Conservation (phyloP, 2,113 vertebrate genomes). For the Anarhynchus alexandrinus region DNA sequence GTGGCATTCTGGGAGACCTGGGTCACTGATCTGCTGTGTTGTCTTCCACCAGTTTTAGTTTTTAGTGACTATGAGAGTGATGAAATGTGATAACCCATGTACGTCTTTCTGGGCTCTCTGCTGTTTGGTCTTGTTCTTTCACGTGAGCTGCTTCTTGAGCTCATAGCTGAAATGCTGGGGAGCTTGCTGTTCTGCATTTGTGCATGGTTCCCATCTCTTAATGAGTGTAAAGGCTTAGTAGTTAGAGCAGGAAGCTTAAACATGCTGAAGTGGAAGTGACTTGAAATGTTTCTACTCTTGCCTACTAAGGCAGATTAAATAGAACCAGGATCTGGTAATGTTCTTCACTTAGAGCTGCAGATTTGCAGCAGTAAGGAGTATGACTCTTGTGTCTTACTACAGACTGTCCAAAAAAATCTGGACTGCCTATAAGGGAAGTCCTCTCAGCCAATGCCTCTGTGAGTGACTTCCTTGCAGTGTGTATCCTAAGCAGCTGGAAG, state of each 20-base stretch:
- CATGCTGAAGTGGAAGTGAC: neutral
- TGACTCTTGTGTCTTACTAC: neutral
- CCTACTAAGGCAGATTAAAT: neutral
- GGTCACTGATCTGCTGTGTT: neutral
- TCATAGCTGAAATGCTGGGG: neutral
- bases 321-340: neutral
- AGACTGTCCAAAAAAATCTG: neutral
- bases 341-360: neutral
- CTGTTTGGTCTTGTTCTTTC: neutral
- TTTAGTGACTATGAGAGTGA: neutral
- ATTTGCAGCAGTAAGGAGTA: neutral
- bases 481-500: neutral
- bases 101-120: neutral
- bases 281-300: neutral
- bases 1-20: neutral
- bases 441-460: neutral
- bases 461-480: neutral
- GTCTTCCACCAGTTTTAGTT: neutral
- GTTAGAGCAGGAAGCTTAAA: neutral
- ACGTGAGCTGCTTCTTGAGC: neutral
- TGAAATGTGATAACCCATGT: neutral
- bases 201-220: neutral
- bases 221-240: neutral
- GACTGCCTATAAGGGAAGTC: neutral
- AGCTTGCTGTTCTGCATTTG: neutral